Evolutionary conservation across 2,797 vertebrate genomes (phyloP), one percentile per base, ranked within the genome.

Genomic region (Acrossocheilus wenchowensis): DNA sequence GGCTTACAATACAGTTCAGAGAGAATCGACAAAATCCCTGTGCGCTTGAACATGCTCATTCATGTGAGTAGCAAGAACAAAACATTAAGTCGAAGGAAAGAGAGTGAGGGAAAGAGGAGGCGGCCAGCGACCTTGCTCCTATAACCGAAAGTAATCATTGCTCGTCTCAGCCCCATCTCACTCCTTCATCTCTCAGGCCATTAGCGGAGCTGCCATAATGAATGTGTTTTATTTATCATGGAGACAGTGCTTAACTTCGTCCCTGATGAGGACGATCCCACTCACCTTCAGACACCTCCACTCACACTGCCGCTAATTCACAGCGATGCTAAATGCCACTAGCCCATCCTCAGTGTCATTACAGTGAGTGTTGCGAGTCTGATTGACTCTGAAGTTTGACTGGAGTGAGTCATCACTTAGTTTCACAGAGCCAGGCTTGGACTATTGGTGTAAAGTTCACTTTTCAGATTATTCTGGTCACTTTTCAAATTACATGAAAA

Each of bases 211-310:
- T 71, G 81, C 87, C 52, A 62, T 89, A 89, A 89, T 91, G 89
- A 88, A 88, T 91, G 88, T 87, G 88, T 85, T 89, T 89, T 90
- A 90, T 90, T 91, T 89, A 90, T 90, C 75, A 78, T 41, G 52
- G 81, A 88, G 85, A 89, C 87, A 71, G 86, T 77, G 78, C 83
- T 87, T 87, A 84, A 89, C 86, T 85, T 81, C 26, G 72, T 82
- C 86, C 84, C 85, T 83, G 69, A 87, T 87, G 87, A 86, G 84
- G 81, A 91, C 89, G 84, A 85, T 88, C 88, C 60, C 74, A 71
- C 80, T 87, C 82, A 90, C 87, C 87, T 88, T 86, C 89, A 90
- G 78, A 82, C 78, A 81, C 85, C 73, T 89, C 43, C 64, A 83
- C 74, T 87, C 71, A 79, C 60, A 41, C 78, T 48, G 50, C 34